Evolutionary conservation across 2,888 invertebrate genomes (phyloP), one percentile per base, ranked within the genome.

Genomic region (Hemithea aestivaria): DNA sequence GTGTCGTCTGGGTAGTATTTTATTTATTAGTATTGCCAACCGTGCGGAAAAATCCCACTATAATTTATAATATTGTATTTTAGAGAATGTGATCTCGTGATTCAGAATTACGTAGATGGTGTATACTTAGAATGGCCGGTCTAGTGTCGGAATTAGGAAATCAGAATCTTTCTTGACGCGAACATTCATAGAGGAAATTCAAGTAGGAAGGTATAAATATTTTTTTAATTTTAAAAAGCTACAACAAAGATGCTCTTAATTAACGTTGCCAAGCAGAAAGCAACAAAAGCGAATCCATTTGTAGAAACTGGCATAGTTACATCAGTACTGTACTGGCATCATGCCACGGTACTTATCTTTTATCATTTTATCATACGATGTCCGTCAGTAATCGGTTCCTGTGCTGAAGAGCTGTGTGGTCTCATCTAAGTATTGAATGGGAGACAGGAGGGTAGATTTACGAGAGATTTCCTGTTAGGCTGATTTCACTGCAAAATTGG

Each of bases 1-100:
- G 52, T 58, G 63, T 61, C 66, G 61, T 56, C 58, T 56, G 53
- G 43, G 47, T 32, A 30, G 48, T 61, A 60, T 56, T 56, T 61
- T 63, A 66, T 44, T 51, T 63, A 67, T 44, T 51, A 53, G 41
- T 46, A 41, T 32, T 29, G 39, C 44, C 51, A 38, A 37, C 27
- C 37, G 49, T 31, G 45, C 40, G 54, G 51, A 58, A 61, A 62
- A 61, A 59, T 52, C 50, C 52, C 54, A 49, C 49, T 49, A 54
- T 61, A 53, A 53, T 48, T 57, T 51, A 51, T 16, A 16, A 16
- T 16, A 5, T 5, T 45, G 35, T 65, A 62, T 62, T 63, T n/a
- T 58, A 53, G 49, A 50, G 38, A 57, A 8, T 22, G 23, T 10
- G 26, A 23, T 42, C 29, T 22, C 42, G 31, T 31, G 34, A 39